phyloP scores from a whole-genome alignment of 2,797 vertebrate species.

The Hoplostethus mediterraneus region DNA sequence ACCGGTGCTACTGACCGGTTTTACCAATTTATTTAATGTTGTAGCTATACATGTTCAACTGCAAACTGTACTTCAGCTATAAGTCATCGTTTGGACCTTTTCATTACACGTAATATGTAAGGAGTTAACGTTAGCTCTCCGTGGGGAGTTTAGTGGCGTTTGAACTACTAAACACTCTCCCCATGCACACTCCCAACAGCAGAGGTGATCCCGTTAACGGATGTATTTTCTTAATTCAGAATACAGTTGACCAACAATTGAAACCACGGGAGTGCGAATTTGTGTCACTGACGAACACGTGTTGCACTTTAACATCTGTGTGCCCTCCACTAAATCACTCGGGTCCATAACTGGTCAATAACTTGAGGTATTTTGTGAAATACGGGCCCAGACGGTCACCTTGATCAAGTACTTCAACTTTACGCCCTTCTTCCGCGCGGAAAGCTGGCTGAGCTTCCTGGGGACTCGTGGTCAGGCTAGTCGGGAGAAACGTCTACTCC shows the following conservation, averaged over 20 bases:
- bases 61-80: no score
- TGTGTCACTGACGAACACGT: conserved; percentile 41
- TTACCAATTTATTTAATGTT: not conserved
- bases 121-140: not conserved
- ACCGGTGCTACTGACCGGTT: not conserved
- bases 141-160: no score
- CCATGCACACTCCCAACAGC: not conserved
- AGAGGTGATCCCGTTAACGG: not conserved
- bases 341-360: conserved; percentile 71
- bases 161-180: no score
- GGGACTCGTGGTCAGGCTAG: conserved; percentile 52
- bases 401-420: no score
- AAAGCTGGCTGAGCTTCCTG: no score
- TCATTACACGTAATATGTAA: not conserved
- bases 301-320: conserved; percentile 75
- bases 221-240: not conserved
- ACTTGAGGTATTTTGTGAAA: no score
- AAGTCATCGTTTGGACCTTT: not conserved
- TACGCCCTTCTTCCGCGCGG: no score
- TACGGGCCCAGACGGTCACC: no score
- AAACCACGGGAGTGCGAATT: no score
- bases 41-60: no score
- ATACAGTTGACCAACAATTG: not conserved
- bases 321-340: conserved; percentile 73
- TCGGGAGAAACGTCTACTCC: conserved; percentile 17